phyloP scores from a whole-genome alignment of 2,797 vertebrate genomes.

The Danio kyathit region DNA sequence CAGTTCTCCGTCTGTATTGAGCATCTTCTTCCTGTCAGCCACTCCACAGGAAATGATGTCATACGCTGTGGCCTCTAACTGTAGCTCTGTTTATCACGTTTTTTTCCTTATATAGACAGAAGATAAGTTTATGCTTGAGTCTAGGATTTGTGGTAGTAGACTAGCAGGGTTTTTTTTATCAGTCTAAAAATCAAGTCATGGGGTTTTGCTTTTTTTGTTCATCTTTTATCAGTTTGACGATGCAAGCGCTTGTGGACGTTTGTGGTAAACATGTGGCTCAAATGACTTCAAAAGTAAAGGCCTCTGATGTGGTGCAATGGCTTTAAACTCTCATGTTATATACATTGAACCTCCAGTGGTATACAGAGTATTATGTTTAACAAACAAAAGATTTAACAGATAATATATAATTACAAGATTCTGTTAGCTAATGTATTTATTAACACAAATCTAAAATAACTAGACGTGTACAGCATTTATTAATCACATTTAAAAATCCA shows the following conservation, averaged over 20 bases:
- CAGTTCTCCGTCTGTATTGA: neutral
- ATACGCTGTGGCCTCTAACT: neutral
- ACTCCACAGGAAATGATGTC: slow-evolving; percentile 3
- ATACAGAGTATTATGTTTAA: neutral
- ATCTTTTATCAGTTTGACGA: neutral
- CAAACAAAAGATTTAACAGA: neutral
- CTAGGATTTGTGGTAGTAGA: neutral
- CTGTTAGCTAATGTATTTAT: too few relatives aligned
- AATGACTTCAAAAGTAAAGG: neutral
- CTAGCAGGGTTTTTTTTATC: neutral
- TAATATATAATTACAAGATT: too few relatives aligned
- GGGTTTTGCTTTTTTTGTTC: neutral
- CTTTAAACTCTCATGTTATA: neutral
- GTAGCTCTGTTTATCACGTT: neutral
- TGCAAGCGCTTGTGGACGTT: neutral
- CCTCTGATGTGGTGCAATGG: neutral
- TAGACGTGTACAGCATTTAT: too few relatives aligned
- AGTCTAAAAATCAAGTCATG: neutral
- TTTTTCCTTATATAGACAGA: neutral
- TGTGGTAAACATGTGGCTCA: slow-evolving; percentile 3
- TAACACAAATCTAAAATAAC: too few relatives aligned
- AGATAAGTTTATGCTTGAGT: neutral
- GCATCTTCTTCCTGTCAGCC: neutral
- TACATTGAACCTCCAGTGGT: neutral
- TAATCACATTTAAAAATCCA: too few relatives aligned